Conservation (phyloP, 2,797 vertebrate species). For the Microchirus variegatus region DNA sequence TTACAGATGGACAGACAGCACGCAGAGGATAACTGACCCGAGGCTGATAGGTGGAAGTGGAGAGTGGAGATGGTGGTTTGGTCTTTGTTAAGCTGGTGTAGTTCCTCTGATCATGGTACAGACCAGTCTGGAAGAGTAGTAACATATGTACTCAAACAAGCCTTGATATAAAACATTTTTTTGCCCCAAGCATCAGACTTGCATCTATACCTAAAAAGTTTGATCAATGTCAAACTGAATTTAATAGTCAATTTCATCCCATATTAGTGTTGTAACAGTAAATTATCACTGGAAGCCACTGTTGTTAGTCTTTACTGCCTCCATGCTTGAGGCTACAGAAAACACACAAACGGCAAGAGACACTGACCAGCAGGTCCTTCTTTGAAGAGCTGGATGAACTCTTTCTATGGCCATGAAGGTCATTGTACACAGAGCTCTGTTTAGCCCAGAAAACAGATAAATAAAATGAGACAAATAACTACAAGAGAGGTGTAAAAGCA, state of each 20-base stretch:
- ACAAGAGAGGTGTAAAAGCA: slow-evolving; percentile 3
- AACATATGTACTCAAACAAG: slow-evolving; percentile 51
- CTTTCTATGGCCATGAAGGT: slow-evolving; percentile 84
- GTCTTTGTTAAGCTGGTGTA: slow-evolving; percentile 90
- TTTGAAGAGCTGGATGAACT: slow-evolving; percentile 78
- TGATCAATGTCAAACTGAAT: slow-evolving; percentile 16
- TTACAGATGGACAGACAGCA: slow-evolving; percentile 56
- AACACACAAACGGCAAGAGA: slow-evolving; percentile 20
- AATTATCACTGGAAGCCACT: slow-evolving; percentile 28
- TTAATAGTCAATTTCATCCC: slow-evolving; percentile 10
- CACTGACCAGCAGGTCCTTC: slow-evolving; percentile 92
- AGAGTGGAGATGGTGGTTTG: slow-evolving; percentile 77
- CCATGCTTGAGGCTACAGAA: slow-evolving; percentile 35
- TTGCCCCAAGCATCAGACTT: slow-evolving; percentile 2
- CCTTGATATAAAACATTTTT: slow-evolving; percentile 6
- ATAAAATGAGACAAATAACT: slow-evolving; percentile 9
- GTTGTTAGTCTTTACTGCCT: slow-evolving; percentile 20
- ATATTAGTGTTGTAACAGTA: slow-evolving; percentile 9
- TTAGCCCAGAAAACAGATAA: slow-evolving; percentile 29
- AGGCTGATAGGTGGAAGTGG: slow-evolving; percentile 78
- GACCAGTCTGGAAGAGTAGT: slow-evolving; percentile 85
- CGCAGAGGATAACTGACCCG: slow-evolving; percentile 74
- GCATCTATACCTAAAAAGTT: slow-evolving; percentile 4
- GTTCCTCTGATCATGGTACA: slow-evolving; percentile 94
- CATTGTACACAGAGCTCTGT: slow-evolving; percentile 88